phyloP scores from a whole-genome alignment of 2,888 invertebrate species.

The Rotaria magnacalcarata region DNA sequence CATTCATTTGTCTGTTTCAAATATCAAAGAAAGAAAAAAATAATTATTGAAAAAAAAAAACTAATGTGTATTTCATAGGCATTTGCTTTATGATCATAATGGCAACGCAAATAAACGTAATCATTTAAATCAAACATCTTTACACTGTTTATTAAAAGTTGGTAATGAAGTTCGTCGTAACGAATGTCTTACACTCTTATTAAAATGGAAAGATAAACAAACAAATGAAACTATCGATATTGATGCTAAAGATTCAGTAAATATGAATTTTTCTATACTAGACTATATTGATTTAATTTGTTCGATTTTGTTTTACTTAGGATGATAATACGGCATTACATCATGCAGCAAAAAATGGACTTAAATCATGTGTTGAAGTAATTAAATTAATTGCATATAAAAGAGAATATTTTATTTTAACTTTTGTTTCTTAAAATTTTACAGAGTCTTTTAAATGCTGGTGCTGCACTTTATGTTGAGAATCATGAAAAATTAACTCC shows the following conservation, averaged over 20 bases:
- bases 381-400: constrained; percentile 34
- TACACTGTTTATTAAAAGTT: constrained; percentile 66
- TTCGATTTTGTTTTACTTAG: constrained; percentile 56
- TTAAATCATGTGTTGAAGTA: constrained; percentile 66
- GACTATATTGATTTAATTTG: no score
- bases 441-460: constrained; percentile 64
- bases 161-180: constrained; percentile 55
- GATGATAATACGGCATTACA: constrained; percentile 69
- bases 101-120: constrained; percentile 71
- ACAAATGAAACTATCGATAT: constrained; percentile 34
- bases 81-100: constrained; percentile 64
- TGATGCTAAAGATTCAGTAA: constrained; percentile 39
- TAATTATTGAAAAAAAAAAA: neutral
- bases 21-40: neutral
- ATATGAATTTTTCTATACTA: no score
- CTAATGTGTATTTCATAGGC: constrained; percentile 60
- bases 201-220: constrained; percentile 65
- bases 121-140: constrained; percentile 65
- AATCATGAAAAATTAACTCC: constrained; percentile 67
- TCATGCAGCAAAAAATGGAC: constrained; percentile 66
- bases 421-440: constrained; percentile 32
- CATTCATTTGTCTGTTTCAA: no score
- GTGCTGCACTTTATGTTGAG: constrained; percentile 66
- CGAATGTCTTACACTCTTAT: constrained; percentile 66
- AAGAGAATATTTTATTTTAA: neutral